phyloP scores from a whole-genome alignment of 64 coral and sea anemone species.

The Actinia tenebrosa region DNA sequence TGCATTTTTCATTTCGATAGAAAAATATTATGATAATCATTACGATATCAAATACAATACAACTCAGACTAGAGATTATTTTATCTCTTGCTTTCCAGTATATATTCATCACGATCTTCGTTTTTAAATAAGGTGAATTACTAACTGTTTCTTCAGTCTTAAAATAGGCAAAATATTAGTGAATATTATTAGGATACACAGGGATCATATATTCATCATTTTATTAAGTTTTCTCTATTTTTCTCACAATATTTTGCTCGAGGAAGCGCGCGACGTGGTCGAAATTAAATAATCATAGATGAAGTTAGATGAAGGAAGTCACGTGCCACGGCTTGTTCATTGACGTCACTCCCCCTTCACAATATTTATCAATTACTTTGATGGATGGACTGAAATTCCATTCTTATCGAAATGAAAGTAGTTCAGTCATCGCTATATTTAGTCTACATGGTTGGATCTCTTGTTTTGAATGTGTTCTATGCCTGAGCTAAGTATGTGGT shows the following conservation, averaged over 20 bases:
- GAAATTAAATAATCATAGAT: too few relatives aligned
- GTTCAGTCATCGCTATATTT: neutral
- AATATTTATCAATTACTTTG: neutral
- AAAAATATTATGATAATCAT: neutral
- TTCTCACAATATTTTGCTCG: too few relatives aligned
- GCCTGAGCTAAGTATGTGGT: neutral
- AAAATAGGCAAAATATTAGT: neutral
- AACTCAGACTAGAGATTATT: neutral
- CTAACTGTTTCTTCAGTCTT: neutral
- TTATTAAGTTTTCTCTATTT: neutral
- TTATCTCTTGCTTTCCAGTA: neutral
- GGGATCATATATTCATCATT: neutral
- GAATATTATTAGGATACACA: neutral
- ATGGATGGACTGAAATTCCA: neutral
- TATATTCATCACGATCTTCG: neutral
- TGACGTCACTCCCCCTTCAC: neutral
- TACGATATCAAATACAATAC: neutral
- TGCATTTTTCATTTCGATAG: neutral
- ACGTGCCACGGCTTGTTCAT: neutral
- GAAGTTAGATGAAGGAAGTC: neutral
- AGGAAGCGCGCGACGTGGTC: too few relatives aligned
- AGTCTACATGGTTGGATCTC: neutral
- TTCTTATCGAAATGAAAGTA: neutral
- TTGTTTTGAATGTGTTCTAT: neutral
- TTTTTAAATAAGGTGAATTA: neutral